These are phyloP conservation scores for Chionis minor DNA, from an alignment of 2,113 vertebrate species.

Conservation along the genomic window DNA sequence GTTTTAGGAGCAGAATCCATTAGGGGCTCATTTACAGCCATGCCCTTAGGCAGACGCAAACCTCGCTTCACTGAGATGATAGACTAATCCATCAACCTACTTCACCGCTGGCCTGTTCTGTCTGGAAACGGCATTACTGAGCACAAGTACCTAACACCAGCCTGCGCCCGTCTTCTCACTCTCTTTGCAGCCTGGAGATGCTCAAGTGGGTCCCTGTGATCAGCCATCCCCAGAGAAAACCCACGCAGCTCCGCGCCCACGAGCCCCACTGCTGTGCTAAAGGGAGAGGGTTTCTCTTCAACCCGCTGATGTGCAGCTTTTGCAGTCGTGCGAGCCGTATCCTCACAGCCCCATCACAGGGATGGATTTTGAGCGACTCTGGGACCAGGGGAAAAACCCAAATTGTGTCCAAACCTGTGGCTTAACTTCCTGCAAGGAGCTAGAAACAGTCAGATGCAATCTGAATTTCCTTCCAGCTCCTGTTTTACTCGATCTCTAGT, in stretches of 20 bases:
- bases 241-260: rapidly evolving
- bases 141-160: neutral
- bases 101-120: neutral
- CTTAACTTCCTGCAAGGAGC: neutral
- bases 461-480: neutral
- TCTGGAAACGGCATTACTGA: neutral
- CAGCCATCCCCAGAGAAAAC: neutral
- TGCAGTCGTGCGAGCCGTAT: neutral
- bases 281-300: neutral
- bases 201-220: neutral
- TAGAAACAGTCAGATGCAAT: neutral
- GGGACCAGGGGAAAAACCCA: neutral
- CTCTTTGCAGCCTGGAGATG: neutral
- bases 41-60: conserved; percentile 41
- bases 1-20: conserved; percentile 58
- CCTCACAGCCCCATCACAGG: neutral
- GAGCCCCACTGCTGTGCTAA: rapidly evolving
- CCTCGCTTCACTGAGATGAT: conserved; percentile 26
- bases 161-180: neutral
- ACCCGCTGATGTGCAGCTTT: neutral
- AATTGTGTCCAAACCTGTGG: neutral
- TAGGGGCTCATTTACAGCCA: conserved; percentile 57
- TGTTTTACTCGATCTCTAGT: neutral
- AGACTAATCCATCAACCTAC: conserved; percentile 57
- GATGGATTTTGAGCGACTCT: neutral